Conservation (phyloP, 2,113 vertebrate genomes). For the Nesoenas mayeri region DNA sequence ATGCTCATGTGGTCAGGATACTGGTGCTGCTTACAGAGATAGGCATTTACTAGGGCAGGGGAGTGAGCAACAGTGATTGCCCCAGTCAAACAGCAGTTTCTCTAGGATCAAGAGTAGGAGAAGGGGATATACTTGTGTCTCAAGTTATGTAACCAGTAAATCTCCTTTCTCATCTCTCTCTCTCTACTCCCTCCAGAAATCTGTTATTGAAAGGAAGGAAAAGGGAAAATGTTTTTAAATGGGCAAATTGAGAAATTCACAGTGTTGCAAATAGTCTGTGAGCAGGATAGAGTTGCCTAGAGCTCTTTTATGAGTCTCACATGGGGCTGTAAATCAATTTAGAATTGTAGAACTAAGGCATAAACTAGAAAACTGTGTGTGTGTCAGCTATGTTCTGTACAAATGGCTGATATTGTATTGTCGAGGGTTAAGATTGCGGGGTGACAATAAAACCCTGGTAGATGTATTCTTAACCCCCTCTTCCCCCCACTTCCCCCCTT, state of each 20-base stretch:
- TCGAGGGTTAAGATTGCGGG: too few species aligned
- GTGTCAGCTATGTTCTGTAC: conserved; percentile 25
- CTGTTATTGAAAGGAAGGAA: conserved; percentile 48
- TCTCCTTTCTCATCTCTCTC: neutral
- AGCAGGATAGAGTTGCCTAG: conserved; percentile 36
- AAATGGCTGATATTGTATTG: conserved; percentile 19
- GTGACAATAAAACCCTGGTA: too few species aligned
- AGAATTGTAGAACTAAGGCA: neutral
- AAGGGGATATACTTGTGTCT: neutral
- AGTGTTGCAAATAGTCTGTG: conserved; percentile 52
- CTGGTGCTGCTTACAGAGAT: neutral
- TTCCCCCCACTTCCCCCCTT: too few species aligned
- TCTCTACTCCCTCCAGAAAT: conserved; percentile 21
- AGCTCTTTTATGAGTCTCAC: conserved; percentile 50
- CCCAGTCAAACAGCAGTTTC: neutral
- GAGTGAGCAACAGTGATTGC: neutral
- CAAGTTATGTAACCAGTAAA: conserved; percentile 21
- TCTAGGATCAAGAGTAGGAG: neutral
- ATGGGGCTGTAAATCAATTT: conserved; percentile 66
- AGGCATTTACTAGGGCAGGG: neutral
- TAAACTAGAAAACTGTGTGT: conserved; percentile 34
- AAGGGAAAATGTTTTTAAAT: conserved; percentile 56
- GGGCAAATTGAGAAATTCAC: conserved; percentile 61
- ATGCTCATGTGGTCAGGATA: neutral
- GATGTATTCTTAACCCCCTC: too few species aligned